Conservation (phyloP, 2,113 vertebrate genomes). For the Noctilio leporinus region DNA sequence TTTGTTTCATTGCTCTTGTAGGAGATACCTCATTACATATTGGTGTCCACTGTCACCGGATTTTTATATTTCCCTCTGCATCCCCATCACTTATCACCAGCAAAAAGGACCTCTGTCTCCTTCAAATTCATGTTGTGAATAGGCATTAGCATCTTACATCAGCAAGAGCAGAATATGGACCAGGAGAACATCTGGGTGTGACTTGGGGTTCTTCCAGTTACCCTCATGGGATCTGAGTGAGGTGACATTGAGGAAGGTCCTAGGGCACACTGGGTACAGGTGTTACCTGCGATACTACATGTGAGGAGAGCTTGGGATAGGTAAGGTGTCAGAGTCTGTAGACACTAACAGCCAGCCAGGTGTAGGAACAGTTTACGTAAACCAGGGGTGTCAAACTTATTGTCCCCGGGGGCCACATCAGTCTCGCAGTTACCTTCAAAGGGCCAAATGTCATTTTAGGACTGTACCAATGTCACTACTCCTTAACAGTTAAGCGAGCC, state of each 20-base stretch:
- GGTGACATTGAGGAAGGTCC: neutral
- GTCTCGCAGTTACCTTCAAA: too few relatives aligned
- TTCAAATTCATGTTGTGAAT: neutral
- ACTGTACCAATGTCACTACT: too few relatives aligned
- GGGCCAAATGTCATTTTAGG: too few relatives aligned
- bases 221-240: neutral
- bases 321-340: neutral
- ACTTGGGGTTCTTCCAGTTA: neutral
- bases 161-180: neutral
- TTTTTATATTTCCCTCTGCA: neutral
- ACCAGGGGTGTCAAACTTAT: too few relatives aligned
- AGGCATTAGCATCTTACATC: neutral
- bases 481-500: too few relatives aligned
- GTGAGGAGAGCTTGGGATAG: neutral
- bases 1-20: neutral
- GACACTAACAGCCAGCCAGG: neutral
- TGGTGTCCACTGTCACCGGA: neutral
- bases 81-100: neutral
- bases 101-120: neutral
- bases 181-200: neutral
- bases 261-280: neutral
- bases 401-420: too few relatives aligned
- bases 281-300: neutral
- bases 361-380: too few relatives aligned
- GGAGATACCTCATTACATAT: neutral